phyloP scores from a whole-genome alignment of 2,888 invertebrate species.

The Colostygia pectinataria region DNA sequence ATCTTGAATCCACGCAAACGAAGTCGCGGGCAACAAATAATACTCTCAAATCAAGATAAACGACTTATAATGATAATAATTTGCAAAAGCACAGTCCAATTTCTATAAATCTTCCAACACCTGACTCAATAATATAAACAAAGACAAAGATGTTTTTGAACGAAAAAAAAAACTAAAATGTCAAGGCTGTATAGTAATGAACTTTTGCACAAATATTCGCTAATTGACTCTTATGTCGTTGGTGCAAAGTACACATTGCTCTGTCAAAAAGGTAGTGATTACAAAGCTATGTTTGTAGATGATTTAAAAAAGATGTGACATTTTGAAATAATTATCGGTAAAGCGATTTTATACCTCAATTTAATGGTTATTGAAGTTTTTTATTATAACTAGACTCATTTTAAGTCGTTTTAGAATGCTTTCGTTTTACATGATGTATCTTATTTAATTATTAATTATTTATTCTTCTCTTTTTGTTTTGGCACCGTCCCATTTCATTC shows the following conservation, averaged over 20 bases:
- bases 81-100: neutral
- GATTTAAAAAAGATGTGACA: slow-evolving; percentile 24
- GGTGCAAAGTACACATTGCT: slow-evolving; percentile 17
- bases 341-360: slow-evolving; percentile 14
- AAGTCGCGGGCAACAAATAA: too few relatives aligned
- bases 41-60: neutral
- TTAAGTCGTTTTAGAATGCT: slow-evolving; percentile 1
- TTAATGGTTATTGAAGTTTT: slow-evolving; percentile 11
- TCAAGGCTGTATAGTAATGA: slow-evolving; percentile 22
- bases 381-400: slow-evolving; percentile 5
- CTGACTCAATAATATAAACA: slow-evolving; percentile 21
- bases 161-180: slow-evolving; percentile 23
- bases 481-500: too few relatives aligned
- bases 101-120: slow-evolving; percentile 16
- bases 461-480: too few relatives aligned
- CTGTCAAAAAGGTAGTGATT: neutral
- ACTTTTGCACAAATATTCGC: slow-evolving; percentile 2
- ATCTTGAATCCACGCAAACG: too few relatives aligned
- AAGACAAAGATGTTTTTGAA: slow-evolving; percentile 21
- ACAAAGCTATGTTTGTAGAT: slow-evolving; percentile 7
- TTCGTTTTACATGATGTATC: too few relatives aligned
- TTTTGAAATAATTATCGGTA: slow-evolving; percentile 21
- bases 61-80: slow-evolving; percentile 1
- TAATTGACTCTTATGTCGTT: slow-evolving; percentile 13
- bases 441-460: too few relatives aligned